Conservation (phyloP, 1,140 invertebrate species). For the Latrodectus geometricus region DNA sequence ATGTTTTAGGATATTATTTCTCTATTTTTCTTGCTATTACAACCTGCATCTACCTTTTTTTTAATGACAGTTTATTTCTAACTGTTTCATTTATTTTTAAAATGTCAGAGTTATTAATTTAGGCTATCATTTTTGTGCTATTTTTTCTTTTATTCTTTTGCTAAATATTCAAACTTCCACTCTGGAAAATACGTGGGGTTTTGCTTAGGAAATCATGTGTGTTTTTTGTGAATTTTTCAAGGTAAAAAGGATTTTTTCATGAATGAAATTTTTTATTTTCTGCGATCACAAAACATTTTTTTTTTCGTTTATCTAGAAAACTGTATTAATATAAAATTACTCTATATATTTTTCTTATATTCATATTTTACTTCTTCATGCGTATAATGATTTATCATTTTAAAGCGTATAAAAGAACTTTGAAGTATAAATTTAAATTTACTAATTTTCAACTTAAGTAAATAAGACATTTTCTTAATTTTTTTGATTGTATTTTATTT, state of each 20-base stretch:
- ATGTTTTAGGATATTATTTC: slow-evolving; percentile 19
- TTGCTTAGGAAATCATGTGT: not conserved
- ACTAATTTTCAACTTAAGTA: too few relatives aligned
- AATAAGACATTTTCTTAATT: too few relatives aligned
- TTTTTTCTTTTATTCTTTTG: not conserved
- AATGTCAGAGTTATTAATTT: not conserved
- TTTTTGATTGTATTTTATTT: too few relatives aligned
- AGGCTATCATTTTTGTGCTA: not conserved
- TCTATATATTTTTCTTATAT: too few relatives aligned
- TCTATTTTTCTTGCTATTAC: slow-evolving; percentile 45
- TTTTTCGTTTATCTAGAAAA: too few relatives aligned
- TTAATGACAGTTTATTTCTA: not conserved
- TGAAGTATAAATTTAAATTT: too few relatives aligned
- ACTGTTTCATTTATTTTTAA: not conserved
- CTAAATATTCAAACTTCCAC: not conserved
- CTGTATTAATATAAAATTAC: too few relatives aligned
- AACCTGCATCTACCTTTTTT: slow-evolving; percentile 54
- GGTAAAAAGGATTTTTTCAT: not conserved
- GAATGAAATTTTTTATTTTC: not conserved
- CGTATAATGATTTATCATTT: too few relatives aligned
- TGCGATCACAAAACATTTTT: not conserved
- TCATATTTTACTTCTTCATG: too few relatives aligned
- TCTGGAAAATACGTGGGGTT: not conserved
- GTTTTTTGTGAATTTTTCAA: not conserved
- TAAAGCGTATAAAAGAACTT: too few relatives aligned